These are phyloP conservation scores for Sebastes elongatus DNA, from an alignment of 2,797 vertebrate species.

Conservation along the genomic window DNA sequence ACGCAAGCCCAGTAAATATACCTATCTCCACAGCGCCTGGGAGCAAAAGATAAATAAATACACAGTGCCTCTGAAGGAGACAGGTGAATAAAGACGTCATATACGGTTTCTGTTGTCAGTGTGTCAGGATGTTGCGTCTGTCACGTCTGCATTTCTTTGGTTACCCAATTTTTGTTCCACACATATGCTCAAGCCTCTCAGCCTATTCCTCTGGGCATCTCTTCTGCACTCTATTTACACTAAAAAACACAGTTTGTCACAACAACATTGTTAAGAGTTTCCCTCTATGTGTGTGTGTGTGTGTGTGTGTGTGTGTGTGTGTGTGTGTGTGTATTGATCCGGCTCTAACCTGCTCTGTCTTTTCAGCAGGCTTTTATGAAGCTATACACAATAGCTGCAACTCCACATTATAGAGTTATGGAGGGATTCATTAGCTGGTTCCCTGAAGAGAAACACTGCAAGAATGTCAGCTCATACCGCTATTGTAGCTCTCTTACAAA, in stretches of 20 bases:
- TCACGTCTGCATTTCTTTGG: conserved; percentile 19
- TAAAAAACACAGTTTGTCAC: conserved; percentile 32
- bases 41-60: neutral
- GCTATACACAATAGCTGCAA: conserved; percentile 20
- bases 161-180: conserved; percentile 20
- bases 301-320: neutral
- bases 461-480: conserved; percentile 28
- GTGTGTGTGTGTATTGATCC: conserved; percentile 13
- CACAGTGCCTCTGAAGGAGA: neutral
- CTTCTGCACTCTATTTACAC: conserved; percentile 18
- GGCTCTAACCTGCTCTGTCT: conserved; percentile 30
- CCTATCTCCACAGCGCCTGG: neutral
- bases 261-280: conserved; percentile 21
- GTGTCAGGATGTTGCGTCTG: neutral
- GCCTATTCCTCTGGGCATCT: neutral
- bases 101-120: neutral
- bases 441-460: conserved; percentile 36
- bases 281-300: neutral
- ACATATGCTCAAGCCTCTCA: conserved; percentile 4
- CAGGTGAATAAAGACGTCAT: neutral
- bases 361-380: conserved; percentile 38
- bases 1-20: neutral
- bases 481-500: conserved; percentile 16
- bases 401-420: conserved; percentile 34
- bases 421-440: conserved; percentile 65